Conservation (phyloP, 2,888 invertebrate genomes). For the Ecliptopera silaceata region DNA sequence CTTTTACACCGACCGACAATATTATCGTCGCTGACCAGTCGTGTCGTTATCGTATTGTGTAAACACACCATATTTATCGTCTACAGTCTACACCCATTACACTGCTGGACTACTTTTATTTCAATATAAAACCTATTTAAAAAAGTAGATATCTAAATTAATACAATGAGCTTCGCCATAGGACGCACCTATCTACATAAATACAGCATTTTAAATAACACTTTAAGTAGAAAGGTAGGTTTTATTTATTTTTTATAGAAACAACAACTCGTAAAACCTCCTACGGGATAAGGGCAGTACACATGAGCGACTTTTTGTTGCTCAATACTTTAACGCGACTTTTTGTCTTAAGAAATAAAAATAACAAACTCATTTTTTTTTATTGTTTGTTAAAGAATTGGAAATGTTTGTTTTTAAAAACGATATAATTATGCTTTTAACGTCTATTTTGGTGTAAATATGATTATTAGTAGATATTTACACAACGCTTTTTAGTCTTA, state of each 20-base stretch:
- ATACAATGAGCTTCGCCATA: slow-evolving; percentile 19
- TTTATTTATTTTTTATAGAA: slow-evolving; percentile 47
- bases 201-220: slow-evolving; percentile 42
- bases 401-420: too few species aligned
- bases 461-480: too few species aligned
- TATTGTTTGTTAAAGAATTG: too few species aligned
- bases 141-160: slow-evolving; percentile 1
- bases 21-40: too few species aligned
- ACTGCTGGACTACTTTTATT: background rate
- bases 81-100: too few species aligned
- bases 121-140: background rate
- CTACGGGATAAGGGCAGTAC: slow-evolving; percentile 34
- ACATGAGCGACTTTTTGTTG: slow-evolving; percentile 15
- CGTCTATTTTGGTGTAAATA: too few species aligned
- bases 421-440: too few species aligned
- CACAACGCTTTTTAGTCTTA: too few species aligned
- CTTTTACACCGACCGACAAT: too few species aligned
- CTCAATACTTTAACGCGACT: background rate
- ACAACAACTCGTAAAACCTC: slow-evolving; percentile 47
- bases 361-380: too few species aligned
- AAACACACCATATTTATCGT: too few species aligned
- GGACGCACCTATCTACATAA: slow-evolving; percentile 4
- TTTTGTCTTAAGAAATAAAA: background rate
- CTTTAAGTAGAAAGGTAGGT: slow-evolving; percentile 45
- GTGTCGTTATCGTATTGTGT: too few species aligned